Evolutionary conservation across 2,888 invertebrate species (phyloP), one percentile per base, ranked within the genome.

Genomic region (Sarcophaga subvicina): DNA sequence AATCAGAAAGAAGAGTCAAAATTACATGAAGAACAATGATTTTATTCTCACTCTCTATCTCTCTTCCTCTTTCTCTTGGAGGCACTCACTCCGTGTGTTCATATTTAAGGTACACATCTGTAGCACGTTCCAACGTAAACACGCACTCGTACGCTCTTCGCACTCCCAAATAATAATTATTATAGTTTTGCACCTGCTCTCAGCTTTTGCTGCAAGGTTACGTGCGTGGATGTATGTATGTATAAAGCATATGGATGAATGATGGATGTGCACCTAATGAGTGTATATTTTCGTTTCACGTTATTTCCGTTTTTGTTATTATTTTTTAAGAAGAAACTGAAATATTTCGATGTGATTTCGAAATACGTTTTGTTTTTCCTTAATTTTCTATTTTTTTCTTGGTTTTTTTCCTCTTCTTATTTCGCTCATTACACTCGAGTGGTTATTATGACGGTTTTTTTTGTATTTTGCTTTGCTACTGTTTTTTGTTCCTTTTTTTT

Each of bases 371-470:
- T 37, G 37, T 78, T 69, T 67, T n/a, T 45, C 37, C 37, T 37
- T 37, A 37, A 37, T 45, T 73, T 83, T 63, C 54, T 70, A 54
- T 12, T 27, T 60, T 12, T 4, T 4, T 14, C 14, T n/a, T 70
- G 54, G 45, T 45, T 81, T 69, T 67, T n/a, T 70, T 45, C 54
- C 73, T 63, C 25, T 70, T 70, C 12, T 59, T 64, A 70, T 70
- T 78, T 67, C n/a, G 20, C 27, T 76, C 78, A 76, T 64, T 86
- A 71, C 71, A 79, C 71, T 71, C 59, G 76, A 82, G 49, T 71
- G 71, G n/a, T 27, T 62, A 59, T 70, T 59, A 72, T 20, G 66
- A 73, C 14, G 66, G 12, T 22, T 5, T 80, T 37, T 84, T n/a
- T 77, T 69, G 20, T 63, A 14, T 37, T 20, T 37, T 63, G 4